phyloP scores from a whole-genome alignment of 2,888 invertebrate species.

The Drosophila melanosoma region DNA sequence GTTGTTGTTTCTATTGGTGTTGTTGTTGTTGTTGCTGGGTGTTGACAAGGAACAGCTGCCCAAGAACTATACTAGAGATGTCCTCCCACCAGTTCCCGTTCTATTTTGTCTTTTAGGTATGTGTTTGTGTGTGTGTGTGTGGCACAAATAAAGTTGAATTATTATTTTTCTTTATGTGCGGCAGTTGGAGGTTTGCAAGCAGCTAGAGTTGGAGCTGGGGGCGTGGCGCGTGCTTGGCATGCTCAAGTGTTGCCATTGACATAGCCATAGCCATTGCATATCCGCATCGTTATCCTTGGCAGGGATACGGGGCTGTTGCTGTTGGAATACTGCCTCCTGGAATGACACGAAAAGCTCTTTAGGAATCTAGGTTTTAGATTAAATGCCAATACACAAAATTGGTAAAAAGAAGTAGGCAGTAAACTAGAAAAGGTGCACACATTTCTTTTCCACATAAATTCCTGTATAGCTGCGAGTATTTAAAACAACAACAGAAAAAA shows the following conservation, averaged over 20 bases:
- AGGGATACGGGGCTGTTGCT: conserved; percentile 13
- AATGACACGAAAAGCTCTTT: conserved; percentile 61
- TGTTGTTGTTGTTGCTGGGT: conserved; percentile 50
- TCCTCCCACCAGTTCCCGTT: background rate
- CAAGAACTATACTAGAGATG: conserved; percentile 37
- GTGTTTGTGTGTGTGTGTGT: conserved; percentile 52
- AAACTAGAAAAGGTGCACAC: conserved; percentile 34
- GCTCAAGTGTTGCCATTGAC: conserved; percentile 72
- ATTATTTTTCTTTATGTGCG: conserved; percentile 75
- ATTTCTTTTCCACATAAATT: conserved; percentile 32
- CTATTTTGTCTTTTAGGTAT: conserved; percentile 48
- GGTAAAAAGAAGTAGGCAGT: background rate
- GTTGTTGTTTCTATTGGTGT: conserved; percentile 25
- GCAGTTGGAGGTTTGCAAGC: background rate
- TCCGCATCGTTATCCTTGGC: conserved; percentile 71
- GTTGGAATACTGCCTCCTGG: conserved; percentile 37
- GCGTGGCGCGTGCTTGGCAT: conserved; percentile 72
- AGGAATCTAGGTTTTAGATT: conserved; percentile 62
- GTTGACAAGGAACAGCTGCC: conserved; percentile 78
- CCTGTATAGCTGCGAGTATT: conserved; percentile 6
- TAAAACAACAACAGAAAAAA: background rate
- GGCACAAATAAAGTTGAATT: conserved; percentile 80
- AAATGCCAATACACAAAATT: conserved; percentile 55
- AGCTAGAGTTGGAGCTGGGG: conserved; percentile 16
- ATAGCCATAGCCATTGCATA: conserved; percentile 61